Conservation (phyloP, 2,113 vertebrate species). For the Phrynosoma platyrhinos region DNA sequence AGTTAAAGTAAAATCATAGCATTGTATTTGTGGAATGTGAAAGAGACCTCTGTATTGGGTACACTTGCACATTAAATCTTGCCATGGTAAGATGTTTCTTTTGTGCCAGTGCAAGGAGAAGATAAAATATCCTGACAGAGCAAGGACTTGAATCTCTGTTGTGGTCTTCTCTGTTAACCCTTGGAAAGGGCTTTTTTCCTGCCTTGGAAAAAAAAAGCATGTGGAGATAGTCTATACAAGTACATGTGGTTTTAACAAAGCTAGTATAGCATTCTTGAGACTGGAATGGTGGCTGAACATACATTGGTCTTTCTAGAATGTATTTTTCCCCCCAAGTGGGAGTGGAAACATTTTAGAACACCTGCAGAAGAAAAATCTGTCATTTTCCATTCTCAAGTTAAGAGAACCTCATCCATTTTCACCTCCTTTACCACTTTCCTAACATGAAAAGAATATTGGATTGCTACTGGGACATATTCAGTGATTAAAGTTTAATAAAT, state of each 20-base stretch:
- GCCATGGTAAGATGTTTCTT: too few species aligned
- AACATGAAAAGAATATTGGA: not conserved
- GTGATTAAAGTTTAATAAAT: not conserved
- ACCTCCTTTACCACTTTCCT: not conserved
- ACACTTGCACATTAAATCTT: too few species aligned
- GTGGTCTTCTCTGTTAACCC: too few species aligned
- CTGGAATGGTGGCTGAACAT: not conserved
- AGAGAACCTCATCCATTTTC: not conserved
- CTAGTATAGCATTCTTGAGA: not conserved
- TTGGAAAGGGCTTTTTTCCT: too few species aligned
- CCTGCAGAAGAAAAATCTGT: not conserved
- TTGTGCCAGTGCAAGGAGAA: too few species aligned
- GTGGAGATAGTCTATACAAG: constrained; percentile 43
- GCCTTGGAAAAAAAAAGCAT: constrained; percentile 50
- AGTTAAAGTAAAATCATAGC: too few species aligned
- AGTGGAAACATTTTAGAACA: not conserved
- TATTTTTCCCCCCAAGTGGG: not conserved
- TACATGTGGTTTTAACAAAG: constrained; percentile 50
- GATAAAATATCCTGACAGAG: too few species aligned
- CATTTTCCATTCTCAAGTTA: not conserved
- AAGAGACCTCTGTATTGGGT: too few species aligned
- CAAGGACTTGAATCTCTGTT: too few species aligned
- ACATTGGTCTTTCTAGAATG: not conserved
- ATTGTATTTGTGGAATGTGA: too few species aligned
- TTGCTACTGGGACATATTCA: not conserved